Conservation (phyloP, 37 sponge, comb jelly and placozoan genomes). For the Spongilla lacustris region DNA sequence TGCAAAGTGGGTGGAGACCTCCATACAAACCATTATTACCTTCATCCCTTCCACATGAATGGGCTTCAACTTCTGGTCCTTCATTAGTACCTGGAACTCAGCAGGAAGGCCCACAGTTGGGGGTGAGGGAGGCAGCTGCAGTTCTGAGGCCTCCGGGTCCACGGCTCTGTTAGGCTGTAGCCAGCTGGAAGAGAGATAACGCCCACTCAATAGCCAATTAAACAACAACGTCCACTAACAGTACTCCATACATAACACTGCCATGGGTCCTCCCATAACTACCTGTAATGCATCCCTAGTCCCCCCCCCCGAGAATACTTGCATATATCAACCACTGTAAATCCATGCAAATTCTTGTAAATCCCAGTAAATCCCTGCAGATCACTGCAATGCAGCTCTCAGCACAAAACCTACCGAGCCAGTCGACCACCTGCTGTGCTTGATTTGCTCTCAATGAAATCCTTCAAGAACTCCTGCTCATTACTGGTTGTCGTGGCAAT, state of each 20-base stretch:
- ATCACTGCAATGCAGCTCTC: not conserved
- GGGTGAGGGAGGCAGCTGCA: conserved; percentile 25
- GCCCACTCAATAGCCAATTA: not conserved
- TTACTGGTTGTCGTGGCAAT: conserved; percentile 27
- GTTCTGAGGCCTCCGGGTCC: conserved; percentile 71
- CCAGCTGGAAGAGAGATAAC: conserved; percentile 53
- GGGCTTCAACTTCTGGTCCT: conserved; percentile 71
- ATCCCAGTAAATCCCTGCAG: not conserved
- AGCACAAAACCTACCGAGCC: conserved; percentile 65
- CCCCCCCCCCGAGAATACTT: too few relatives aligned
- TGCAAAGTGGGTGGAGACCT: too few relatives aligned
- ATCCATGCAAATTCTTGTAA: not conserved
- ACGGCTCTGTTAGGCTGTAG: conserved; percentile 88
- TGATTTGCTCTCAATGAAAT: conserved; percentile 80
- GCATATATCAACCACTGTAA: too few relatives aligned
- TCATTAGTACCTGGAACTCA: conserved; percentile 45
- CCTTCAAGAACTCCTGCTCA: conserved; percentile 81
- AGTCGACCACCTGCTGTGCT: conserved; percentile 88
- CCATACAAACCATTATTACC: too few relatives aligned
- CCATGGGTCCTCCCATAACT: too few relatives aligned
- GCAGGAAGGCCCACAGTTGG: conserved; percentile 27
- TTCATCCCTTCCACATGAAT: conserved; percentile 88
- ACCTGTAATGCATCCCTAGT: too few relatives aligned
- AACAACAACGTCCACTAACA: too few relatives aligned
- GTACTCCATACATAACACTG: too few relatives aligned